Percentiles rank a stretch among this genome's conserved stretches.
Conservation (phyloP, 2,888 invertebrate species). For the Poecilobothrus nobilitatus region DNA sequence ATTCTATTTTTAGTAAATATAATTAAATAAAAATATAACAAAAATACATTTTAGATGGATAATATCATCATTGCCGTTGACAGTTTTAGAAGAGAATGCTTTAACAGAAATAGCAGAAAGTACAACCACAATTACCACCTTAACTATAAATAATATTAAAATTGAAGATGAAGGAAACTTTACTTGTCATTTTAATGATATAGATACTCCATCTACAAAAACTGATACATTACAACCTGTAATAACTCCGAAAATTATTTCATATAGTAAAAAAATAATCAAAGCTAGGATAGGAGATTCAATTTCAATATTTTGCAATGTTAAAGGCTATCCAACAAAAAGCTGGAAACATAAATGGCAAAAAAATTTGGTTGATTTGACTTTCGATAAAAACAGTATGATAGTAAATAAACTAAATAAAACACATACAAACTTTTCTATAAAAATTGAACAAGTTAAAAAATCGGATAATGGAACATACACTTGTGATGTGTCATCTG, state of each 20-base stretch:
- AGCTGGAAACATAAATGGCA: slow-evolving; percentile 43
- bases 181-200: slow-evolving; percentile 45
- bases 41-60: background rate
- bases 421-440: slow-evolving; percentile 52
- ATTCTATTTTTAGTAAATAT: too few relatives aligned
- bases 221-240: slow-evolving; percentile 41
- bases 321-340: slow-evolving; percentile 53
- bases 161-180: slow-evolving; percentile 54
- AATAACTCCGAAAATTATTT: slow-evolving; percentile 46
- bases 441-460: slow-evolving; percentile 50
- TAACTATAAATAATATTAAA: slow-evolving; percentile 49
- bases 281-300: slow-evolving; percentile 48
- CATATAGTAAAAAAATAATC: slow-evolving; percentile 41
- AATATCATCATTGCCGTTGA: background rate
- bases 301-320: slow-evolving; percentile 48
- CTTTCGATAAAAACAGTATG: slow-evolving; percentile 35
- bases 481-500: slow-evolving; percentile 45
- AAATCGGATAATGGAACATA: slow-evolving; percentile 70
- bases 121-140: slow-evolving; percentile 42
- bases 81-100: slow-evolving; percentile 16
- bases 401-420: slow-evolving; percentile 45
- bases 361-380: slow-evolving; percentile 35
- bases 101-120: slow-evolving; percentile 37
- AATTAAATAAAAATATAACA: too few relatives aligned
- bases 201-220: slow-evolving; percentile 41